Conservation (phyloP, 1,140 invertebrate genomes). For the Nomia melanderi region DNA sequence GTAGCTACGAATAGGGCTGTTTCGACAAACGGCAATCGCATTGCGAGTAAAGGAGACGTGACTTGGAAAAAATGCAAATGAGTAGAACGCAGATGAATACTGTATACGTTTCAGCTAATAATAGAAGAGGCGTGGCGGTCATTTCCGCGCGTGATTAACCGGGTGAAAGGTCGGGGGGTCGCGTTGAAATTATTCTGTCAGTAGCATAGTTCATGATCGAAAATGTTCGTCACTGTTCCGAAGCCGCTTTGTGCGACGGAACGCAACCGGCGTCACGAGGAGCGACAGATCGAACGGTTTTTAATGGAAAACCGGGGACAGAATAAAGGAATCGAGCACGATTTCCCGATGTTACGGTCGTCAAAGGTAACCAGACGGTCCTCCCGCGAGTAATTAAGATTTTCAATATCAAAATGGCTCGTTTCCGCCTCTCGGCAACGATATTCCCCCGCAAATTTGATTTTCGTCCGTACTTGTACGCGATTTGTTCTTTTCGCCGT, state of each 20-base stretch:
- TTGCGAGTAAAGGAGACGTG: no score
- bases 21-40: no score
- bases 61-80: no score
- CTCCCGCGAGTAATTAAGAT: slow-evolving; percentile 9
- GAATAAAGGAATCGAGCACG: slow-evolving; percentile 14
- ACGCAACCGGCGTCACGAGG: neutral
- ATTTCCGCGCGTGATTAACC: neutral
- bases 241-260: neutral
- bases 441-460: neutral
- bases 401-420: neutral
- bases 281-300: slow-evolving; percentile 9
- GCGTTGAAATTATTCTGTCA: neutral
- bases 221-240: neutral
- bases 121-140: no score
- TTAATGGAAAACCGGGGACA: slow-evolving; percentile 16
- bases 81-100: no score
- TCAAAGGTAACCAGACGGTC: slow-evolving; percentile 8
- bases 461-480: neutral
- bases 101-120: no score
- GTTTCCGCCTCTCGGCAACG: neutral
- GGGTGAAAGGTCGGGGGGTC: neutral
- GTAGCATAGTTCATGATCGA: neutral
- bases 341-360: neutral
- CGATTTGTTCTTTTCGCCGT: neutral
- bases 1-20: no score